A percentile compares a stretch with the other conserved stretches of the same genome.
phyloP scores from a whole-genome alignment of 2,113 vertebrate genomes.

The Propithecus coquereli region DNA sequence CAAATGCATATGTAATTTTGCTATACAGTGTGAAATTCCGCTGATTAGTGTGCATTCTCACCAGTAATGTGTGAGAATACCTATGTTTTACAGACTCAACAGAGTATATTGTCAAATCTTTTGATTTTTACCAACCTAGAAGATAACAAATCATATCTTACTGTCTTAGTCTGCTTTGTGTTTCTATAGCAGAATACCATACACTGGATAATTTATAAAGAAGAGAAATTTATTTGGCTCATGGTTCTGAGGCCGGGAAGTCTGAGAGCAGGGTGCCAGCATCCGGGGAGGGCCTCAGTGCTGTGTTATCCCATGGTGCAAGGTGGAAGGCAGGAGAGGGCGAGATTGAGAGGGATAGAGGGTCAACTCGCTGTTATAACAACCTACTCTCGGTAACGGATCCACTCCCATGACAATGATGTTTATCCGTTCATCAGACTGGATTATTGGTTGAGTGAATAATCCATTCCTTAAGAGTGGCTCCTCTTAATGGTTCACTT shows the following conservation, averaged over 20 bases:
- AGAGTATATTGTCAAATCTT: neutral
- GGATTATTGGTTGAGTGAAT: too few relatives aligned
- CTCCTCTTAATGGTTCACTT: neutral
- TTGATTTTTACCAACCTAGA: neutral
- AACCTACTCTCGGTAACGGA: neutral
- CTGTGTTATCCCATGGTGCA: neutral
- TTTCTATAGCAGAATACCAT: neutral
- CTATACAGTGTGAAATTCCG: neutral
- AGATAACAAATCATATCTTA: neutral
- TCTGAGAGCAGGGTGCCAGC: neutral
- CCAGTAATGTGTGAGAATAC: neutral
- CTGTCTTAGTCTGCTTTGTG: neutral
- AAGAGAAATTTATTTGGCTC: neutral
- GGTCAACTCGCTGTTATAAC: neutral
- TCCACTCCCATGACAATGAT: neutral
- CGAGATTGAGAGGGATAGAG: neutral
- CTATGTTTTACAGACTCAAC: neutral
- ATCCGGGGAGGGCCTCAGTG: neutral
- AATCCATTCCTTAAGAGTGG: too few relatives aligned
- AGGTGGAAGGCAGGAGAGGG: neutral
- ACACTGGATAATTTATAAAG: neutral
- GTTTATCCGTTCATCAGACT: neutral
- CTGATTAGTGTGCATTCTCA: neutral
- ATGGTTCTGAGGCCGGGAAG: neutral
- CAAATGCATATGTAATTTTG: neutral